A percentile compares a stretch with the other conserved stretches of the same genome.
Conservation (phyloP, 2,797 vertebrate species). For the Pangasius larnaudii region DNA sequence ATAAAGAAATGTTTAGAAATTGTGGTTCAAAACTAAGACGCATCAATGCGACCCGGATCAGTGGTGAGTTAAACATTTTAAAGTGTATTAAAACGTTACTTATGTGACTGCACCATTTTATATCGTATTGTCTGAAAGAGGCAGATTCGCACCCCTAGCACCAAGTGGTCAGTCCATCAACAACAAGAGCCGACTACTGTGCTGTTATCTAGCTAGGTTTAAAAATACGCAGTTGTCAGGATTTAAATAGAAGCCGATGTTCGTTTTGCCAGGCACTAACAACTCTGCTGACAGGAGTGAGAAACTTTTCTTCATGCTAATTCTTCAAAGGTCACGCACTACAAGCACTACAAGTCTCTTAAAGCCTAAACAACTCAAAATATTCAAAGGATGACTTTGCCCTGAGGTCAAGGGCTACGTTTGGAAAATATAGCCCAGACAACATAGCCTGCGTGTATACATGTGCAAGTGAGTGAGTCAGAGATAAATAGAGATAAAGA, state of each 20-base stretch:
- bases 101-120: too few species aligned
- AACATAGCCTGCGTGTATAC: neutral
- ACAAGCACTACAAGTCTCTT: neutral
- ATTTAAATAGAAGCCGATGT: neutral
- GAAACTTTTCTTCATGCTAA: neutral
- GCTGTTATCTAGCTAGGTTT: neutral
- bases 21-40: neutral
- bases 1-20: neutral
- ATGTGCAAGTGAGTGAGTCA: constrained; percentile 1
- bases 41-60: neutral
- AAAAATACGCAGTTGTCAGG: neutral
- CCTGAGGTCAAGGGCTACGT: neutral
- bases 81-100: neutral
- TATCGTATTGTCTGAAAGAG: neutral
- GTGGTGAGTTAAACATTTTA: neutral
- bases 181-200: too few species aligned
- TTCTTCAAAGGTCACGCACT: neutral
- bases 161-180: neutral
- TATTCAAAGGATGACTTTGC: neutral
- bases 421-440: neutral
- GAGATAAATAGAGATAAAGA: constrained; percentile 27
- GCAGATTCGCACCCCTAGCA: neutral
- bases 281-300: neutral
- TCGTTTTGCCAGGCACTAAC: neutral
- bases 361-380: neutral